Conservation (phyloP, 2,113 vertebrate genomes). For the Morphnarchus princeps region DNA sequence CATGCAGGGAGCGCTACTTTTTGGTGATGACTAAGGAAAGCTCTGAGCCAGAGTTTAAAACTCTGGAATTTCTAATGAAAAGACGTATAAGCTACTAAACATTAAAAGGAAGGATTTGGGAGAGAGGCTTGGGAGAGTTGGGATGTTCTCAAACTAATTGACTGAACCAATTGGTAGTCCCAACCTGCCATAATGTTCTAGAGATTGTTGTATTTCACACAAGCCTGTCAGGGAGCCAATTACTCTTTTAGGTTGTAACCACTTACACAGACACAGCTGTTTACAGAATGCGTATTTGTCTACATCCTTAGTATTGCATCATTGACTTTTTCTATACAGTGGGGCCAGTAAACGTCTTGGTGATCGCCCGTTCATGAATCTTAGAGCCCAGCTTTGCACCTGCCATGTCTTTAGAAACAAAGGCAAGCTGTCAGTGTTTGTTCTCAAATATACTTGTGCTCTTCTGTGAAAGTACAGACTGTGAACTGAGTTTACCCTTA, state of each 20-base stretch:
- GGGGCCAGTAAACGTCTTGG: background rate
- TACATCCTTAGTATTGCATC: background rate
- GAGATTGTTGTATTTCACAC: background rate
- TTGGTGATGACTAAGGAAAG: background rate
- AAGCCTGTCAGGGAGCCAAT: background rate
- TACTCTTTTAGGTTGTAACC: background rate
- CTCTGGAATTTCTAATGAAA: background rate
- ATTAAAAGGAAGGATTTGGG: background rate
- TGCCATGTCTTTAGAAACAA: background rate
- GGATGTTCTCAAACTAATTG: background rate
- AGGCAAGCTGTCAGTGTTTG: background rate
- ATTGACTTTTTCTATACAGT: background rate
- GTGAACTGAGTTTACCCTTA: background rate
- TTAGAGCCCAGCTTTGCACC: background rate
- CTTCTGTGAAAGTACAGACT: background rate
- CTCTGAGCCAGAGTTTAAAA: background rate
- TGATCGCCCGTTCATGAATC: background rate
- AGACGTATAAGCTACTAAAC: background rate
- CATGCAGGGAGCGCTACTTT: background rate
- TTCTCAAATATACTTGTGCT: background rate
- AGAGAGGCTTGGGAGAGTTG: background rate
- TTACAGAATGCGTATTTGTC: background rate
- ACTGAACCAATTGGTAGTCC: background rate
- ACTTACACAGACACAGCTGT: background rate
- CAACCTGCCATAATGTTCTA: background rate